Evolutionary conservation across 2,888 invertebrate genomes (phyloP).

Genomic region (Uloborus plumipes): DNA sequence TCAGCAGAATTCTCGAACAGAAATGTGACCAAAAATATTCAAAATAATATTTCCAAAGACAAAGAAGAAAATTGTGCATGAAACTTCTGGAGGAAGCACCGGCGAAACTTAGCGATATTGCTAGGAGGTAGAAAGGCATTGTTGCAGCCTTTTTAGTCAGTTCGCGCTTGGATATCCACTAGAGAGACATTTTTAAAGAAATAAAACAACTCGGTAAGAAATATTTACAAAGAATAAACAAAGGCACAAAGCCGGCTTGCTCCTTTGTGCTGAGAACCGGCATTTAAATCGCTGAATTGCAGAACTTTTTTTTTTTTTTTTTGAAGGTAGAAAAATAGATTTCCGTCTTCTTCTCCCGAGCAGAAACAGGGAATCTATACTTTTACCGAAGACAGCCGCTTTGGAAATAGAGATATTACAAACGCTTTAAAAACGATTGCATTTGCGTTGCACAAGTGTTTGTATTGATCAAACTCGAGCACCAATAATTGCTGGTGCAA

Average conservation of each 20-base stretch:
- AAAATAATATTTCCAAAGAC: constrained; percentile 53
- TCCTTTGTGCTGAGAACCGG: constrained; percentile 54
- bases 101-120: constrained; percentile 40
- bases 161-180: constrained; percentile 50
- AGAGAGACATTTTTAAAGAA: constrained; percentile 56
- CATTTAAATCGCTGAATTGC: constrained; percentile 60
- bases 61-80: constrained; percentile 6
- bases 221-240: constrained; percentile 60
- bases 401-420: too few relatives aligned
- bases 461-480: too few relatives aligned
- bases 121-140: constrained; percentile 39
- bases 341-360: too few relatives aligned
- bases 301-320: constrained; percentile 18
- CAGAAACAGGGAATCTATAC: too few relatives aligned
- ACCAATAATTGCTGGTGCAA: too few relatives aligned
- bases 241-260: constrained; percentile 21
- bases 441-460: too few relatives aligned
- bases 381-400: too few relatives aligned
- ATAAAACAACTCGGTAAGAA: constrained; percentile 59
- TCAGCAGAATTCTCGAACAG: constrained; percentile 25
- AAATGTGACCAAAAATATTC: constrained; percentile 62
- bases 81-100: constrained; percentile 3
- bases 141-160: constrained; percentile 27
- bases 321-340: too few relatives aligned
- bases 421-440: too few relatives aligned